phyloP scores from a whole-genome alignment of 1,140 invertebrate species.

The Belonocnema kinseyi region DNA sequence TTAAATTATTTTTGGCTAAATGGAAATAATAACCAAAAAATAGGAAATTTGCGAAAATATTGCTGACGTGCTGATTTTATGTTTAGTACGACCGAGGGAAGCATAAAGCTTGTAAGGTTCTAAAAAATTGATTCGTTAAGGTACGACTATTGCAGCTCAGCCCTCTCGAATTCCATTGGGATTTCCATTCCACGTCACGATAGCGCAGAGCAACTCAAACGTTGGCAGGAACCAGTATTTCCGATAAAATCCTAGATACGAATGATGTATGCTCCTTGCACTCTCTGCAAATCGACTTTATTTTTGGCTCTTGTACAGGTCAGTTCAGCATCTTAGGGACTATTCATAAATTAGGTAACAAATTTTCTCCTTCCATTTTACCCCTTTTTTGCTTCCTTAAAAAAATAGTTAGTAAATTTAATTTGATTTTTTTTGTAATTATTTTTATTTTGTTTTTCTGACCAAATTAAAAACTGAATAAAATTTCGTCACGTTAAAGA shows the following conservation, averaged over 20 bases:
- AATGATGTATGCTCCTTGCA: constrained; percentile 13
- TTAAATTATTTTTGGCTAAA: too few species aligned
- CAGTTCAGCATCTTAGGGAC: constrained; percentile 1
- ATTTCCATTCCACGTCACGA: constrained; percentile 14
- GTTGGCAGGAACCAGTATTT: constrained; percentile 13
- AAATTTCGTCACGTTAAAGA: too few species aligned
- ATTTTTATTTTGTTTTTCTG: too few species aligned
- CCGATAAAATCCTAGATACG: constrained; percentile 1
- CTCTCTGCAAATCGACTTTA: constrained; percentile 9
- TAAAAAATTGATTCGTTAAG: constrained; percentile 25
- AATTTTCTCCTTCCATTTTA: too few species aligned
- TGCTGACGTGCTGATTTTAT: not conserved
- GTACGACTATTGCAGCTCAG: constrained; percentile 19
- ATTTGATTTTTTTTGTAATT: too few species aligned
- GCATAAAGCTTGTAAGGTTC: constrained; percentile 2
- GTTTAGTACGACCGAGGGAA: not conserved
- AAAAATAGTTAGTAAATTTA: too few species aligned
- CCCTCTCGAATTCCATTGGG: constrained; percentile 7
- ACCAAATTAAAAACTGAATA: too few species aligned
- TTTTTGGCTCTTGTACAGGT: constrained; percentile 25
- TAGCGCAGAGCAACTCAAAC: constrained; percentile 2
- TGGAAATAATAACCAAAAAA: too few species aligned
- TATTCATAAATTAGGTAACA: too few species aligned
- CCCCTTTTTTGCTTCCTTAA: too few species aligned
- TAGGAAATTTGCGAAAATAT: too few species aligned